Conservation (phyloP, 2,797 vertebrate species). For the Esox lucius region DNA sequence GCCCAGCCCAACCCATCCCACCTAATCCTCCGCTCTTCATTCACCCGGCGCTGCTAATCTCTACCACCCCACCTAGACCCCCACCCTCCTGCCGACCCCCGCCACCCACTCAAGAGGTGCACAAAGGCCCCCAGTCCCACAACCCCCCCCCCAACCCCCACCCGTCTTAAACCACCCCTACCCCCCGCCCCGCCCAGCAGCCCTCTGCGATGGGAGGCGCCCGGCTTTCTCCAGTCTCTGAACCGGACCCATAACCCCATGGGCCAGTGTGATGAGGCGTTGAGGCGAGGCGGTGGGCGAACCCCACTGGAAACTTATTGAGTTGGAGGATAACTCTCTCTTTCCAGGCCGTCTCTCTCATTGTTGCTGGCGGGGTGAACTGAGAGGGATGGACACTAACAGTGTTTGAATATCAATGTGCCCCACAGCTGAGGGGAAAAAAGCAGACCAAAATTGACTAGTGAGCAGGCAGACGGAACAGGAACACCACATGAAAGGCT, state of each 20-base stretch:
- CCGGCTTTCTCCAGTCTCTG: slow-evolving; percentile 50
- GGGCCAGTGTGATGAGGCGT: slow-evolving; percentile 45
- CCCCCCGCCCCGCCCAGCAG: slow-evolving; percentile 61
- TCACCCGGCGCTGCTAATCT: slow-evolving; percentile 97
- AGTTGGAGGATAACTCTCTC: slow-evolving; percentile 68
- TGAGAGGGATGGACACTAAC: slow-evolving; percentile 66
- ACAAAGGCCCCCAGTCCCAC: slow-evolving; percentile 70
- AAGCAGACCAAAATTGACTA: slow-evolving; percentile 67
- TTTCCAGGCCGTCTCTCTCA: slow-evolving; percentile 54
- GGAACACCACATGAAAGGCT: slow-evolving; percentile 24
- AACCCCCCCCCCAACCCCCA: slow-evolving; percentile 33
- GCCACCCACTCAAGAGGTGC: slow-evolving; percentile 72
- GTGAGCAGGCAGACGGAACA: slow-evolving; percentile 62
- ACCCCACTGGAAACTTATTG: slow-evolving; percentile 63
- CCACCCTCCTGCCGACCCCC: slow-evolving; percentile 48
- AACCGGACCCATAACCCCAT: slow-evolving; percentile 62
- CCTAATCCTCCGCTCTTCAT: slow-evolving; percentile 92
- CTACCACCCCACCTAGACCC: slow-evolving; percentile 63
- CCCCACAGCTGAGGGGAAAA: slow-evolving; percentile 54
- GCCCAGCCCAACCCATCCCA: slow-evolving; percentile 59
- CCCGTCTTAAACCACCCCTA: slow-evolving; percentile 29
- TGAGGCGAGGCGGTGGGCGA: slow-evolving; percentile 44
- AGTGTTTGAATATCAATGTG: slow-evolving; percentile 74
- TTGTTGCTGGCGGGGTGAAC: slow-evolving; percentile 50
- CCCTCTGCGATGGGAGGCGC: slow-evolving; percentile 65